Base-by-base conservation (phyloP, 1,140 invertebrate species). In the Vanessa atalanta region DNA sequence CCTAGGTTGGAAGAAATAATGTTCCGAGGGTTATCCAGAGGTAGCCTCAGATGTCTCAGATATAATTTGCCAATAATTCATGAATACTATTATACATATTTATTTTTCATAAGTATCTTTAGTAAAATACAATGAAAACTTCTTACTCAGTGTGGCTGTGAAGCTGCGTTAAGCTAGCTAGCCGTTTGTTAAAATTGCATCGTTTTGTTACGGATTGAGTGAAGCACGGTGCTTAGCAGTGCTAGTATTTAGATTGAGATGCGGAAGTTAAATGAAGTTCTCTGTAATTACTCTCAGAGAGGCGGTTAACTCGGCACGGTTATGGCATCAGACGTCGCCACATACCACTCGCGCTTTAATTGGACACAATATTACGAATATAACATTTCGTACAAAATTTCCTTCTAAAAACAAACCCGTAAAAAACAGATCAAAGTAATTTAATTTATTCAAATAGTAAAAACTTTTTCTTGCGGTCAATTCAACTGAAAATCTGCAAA, bases 211-310 rank as follows among this genome's bases (percentile, higher is more conserved):
- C 81, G 80, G 80, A 76, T 80, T 85, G 84, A 91, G 84, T 86
- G 84, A 86, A 87, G 86, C 85, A 84, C 78, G 84, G 84, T 85
- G 82, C 83, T 91, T 88, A 88, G 85, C 80, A 84, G 84, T 80
- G 80, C 81, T 85, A 82, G 83, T 88, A 88, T 90, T 90, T 86
- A 83, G 87, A 84, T 79, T 81, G 81, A 88, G 89, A 88, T 81
- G 83, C 81, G 87, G 83, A 91, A 91, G 87, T 91, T 91, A 88
- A 89, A 91, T 90, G 87, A 88, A 90, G 86, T 91, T 89, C 82
- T 83, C 84, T 85, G 83, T 89, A 91, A 91, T 90, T 91, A 89
- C 86, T 91, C 88, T 86, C 84, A 50, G 79, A 87, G 84, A 83
- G 83, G 84, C 85, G 82, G 87, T 90, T 86, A 87, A 81, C 82